Conservation (phyloP, 2,888 invertebrate genomes). For the Brachynemurus nebulosus region DNA sequence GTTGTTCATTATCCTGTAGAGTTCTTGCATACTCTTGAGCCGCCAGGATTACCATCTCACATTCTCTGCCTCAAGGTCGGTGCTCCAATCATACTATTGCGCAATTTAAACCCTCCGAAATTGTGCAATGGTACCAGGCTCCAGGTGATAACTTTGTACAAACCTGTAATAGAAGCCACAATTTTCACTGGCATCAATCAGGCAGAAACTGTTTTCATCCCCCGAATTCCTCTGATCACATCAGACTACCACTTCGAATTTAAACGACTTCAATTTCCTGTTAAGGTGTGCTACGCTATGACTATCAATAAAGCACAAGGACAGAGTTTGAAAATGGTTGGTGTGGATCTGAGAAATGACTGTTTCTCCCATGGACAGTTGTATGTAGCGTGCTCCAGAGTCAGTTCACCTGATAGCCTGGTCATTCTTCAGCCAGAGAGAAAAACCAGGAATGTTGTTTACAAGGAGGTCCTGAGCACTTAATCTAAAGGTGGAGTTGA, state of each 20-base stretch:
- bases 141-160: conserved; percentile 12
- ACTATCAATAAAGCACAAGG: conserved; percentile 23
- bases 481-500: too few species aligned
- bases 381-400: conserved; percentile 14
- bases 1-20: conserved; percentile 13
- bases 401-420: conserved; percentile 10
- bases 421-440: conserved; percentile 6
- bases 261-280: conserved; percentile 20
- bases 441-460: conserved; percentile 10
- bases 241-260: conserved; percentile 17
- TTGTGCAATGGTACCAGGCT: conserved; percentile 20
- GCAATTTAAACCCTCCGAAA: conserved; percentile 18
- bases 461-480: conserved; percentile 5
- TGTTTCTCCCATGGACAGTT: conserved; percentile 14
- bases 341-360: conserved; percentile 7
- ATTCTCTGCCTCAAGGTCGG: conserved; percentile 15
- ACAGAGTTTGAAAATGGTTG: conserved; percentile 18
- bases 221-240: conserved; percentile 19
- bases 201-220: conserved; percentile 18
- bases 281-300: conserved; percentile 22
- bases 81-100: conserved; percentile 17
- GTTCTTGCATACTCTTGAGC: conserved; percentile 14
- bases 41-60: conserved; percentile 16
- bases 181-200: conserved; percentile 6
- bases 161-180: conserved; percentile 13